A percentile compares a stretch with the other conserved stretches of the same genome.
These are phyloP conservation scores for Gallinago paraguaiae DNA, from an alignment of 2,113 vertebrate species.

Conservation along the genomic window DNA sequence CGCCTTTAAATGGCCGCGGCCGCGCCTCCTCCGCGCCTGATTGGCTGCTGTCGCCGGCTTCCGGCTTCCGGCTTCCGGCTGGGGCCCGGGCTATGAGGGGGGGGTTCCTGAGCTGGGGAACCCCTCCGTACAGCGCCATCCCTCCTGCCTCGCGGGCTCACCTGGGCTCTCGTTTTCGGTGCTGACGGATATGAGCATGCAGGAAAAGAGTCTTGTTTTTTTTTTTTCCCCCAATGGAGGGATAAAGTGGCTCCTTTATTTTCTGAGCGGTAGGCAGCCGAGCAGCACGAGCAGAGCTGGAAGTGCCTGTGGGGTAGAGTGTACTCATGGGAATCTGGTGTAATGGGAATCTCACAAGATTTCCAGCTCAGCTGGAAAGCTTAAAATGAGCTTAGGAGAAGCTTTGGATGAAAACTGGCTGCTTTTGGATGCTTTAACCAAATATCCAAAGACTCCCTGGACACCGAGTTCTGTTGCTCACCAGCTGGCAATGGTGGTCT, in stretches of 20 bases:
- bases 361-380: neutral
- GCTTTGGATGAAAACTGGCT: neutral
- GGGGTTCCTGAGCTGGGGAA: no score
- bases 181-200: neutral
- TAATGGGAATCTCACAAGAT: neutral
- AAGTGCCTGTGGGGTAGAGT: neutral
- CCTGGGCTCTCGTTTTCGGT: no score
- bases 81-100: no score
- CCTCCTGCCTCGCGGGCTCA: no score
- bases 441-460: neutral
- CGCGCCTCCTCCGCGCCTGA: no score
- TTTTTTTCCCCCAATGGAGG: neutral
- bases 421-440: neutral
- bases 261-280: fast-evolving
- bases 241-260: neutral
- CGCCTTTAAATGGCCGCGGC: no score
- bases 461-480: neutral
- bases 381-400: neutral
- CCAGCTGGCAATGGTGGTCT: neutral
- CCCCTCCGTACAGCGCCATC: no score
- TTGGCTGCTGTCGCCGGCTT: no score
- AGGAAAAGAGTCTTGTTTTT: neutral
- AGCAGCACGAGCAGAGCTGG: neutral
- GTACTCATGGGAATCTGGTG: neutral
- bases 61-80: no score